phyloP scores from a whole-genome alignment of 2,797 vertebrate genomes.

The Bryconaethiops microstoma region DNA sequence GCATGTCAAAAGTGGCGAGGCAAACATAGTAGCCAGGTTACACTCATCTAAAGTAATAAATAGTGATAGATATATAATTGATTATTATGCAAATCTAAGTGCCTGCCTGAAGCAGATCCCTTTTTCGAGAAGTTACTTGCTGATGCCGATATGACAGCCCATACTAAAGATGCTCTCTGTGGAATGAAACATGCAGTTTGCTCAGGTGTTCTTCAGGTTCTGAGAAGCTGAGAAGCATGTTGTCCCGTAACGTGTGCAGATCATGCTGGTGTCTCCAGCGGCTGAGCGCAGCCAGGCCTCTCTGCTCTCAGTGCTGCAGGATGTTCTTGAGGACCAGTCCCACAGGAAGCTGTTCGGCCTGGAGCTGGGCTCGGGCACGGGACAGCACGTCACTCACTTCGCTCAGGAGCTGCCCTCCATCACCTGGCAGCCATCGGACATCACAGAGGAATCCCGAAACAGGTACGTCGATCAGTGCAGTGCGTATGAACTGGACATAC shows the following conservation, averaged over 20 bases:
- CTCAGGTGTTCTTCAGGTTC: no score
- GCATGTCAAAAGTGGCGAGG: no score
- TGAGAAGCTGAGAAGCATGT: background rate
- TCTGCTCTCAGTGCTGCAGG: conserved; percentile 70
- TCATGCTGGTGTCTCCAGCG: conserved; percentile 76
- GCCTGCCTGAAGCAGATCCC: no score
- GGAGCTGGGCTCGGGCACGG: conserved; percentile 78
- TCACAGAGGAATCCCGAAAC: conserved; percentile 67
- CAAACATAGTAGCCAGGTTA: no score
- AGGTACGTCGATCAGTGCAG: conserved; percentile 59
- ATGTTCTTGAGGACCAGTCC: conserved; percentile 70
- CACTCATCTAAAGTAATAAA: no score
- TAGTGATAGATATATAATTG: no score
- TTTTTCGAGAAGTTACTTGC: no score
- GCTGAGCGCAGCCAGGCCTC: conserved; percentile 76
- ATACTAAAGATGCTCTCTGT: no score
- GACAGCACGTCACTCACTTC: conserved; percentile 77
- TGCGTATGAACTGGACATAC: background rate
- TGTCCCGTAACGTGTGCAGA: conserved; percentile 27
- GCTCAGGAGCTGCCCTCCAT: conserved; percentile 74
- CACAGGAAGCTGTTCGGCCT: conserved; percentile 70
- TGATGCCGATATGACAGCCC: no score
- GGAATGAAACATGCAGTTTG: no score
- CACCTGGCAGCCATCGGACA: conserved; percentile 78
- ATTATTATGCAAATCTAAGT: no score